phyloP scores from a whole-genome alignment of 1,140 invertebrate species.

The Protaetia brevitarsis region DNA sequence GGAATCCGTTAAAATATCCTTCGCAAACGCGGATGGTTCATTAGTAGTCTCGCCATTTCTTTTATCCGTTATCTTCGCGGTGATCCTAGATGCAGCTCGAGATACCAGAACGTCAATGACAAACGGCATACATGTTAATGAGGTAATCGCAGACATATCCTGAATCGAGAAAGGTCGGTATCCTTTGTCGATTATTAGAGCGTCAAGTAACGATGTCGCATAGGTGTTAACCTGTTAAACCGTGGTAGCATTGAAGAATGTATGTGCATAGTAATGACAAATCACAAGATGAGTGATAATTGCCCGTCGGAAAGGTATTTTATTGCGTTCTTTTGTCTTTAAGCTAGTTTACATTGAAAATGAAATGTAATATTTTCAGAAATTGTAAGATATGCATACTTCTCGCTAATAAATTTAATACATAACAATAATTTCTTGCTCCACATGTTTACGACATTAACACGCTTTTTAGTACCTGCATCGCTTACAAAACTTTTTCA shows the following conservation, averaged over 20 bases:
- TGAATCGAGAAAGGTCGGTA: not conserved
- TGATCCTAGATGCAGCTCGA: not conserved
- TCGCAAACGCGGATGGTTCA: not conserved
- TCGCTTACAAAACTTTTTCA: too few species aligned
- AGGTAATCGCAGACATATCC: not conserved
- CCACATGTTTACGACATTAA: too few species aligned
- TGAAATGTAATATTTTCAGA: too few species aligned
- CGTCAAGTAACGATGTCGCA: not conserved
- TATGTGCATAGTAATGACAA: not conserved
- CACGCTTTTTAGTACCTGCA: too few species aligned
- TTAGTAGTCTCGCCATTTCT: not conserved
- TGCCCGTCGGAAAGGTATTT: too few species aligned
- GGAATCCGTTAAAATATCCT: not conserved
- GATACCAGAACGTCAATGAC: not conserved
- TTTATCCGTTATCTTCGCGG: not conserved
- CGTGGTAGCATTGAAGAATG: not conserved
- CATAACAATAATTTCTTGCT: too few species aligned
- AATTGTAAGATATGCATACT: too few species aligned
- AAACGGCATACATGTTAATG: slow-evolving; percentile 1
- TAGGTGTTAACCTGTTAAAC: not conserved
- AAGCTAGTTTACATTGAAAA: too few species aligned
- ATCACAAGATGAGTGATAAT: too few species aligned
- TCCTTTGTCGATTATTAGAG: not conserved
- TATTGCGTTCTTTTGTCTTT: too few species aligned
- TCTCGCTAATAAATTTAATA: too few species aligned